Evolutionary conservation across 2,888 invertebrate genomes (phyloP).

Genomic region (Asteroscopus sphinx): DNA sequence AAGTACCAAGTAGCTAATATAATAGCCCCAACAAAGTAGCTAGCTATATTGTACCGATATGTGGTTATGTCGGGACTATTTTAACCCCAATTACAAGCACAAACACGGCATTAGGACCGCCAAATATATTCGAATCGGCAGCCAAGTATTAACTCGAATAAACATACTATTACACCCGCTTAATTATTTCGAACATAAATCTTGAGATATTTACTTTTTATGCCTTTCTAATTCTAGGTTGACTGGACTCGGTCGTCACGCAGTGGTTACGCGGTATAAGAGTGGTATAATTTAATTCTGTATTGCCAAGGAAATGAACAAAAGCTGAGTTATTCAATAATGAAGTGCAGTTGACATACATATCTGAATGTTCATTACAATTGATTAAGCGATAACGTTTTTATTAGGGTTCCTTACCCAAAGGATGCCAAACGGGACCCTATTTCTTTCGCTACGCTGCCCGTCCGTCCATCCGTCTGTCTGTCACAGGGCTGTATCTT

Average conservation of each 20-base stretch:
- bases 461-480: too few species aligned
- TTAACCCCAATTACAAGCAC: constrained; percentile 50
- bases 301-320: constrained; percentile 68
- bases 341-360: constrained; percentile 30
- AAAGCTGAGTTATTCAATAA: constrained; percentile 54
- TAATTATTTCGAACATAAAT: constrained; percentile 83
- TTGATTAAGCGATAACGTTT: constrained; percentile 26
- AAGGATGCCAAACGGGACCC: too few species aligned
- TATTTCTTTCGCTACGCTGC: too few species aligned
- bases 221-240: constrained; percentile 80
- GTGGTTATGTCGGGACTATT: constrained; percentile 33
- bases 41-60: constrained; percentile 28
- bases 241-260: constrained; percentile 75
- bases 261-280: constrained; percentile 53
- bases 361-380: constrained; percentile 22
- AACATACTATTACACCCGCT: constrained; percentile 67
- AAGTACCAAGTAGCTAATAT: background rate
- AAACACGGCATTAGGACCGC: constrained; percentile 43
- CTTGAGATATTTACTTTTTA: constrained; percentile 82
- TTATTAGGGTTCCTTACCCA: too few species aligned
- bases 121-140: constrained; percentile 48
- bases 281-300: constrained; percentile 68
- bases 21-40: constrained; percentile 35
- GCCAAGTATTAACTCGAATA: constrained; percentile 65
- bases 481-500: too few species aligned